A percentile compares a stretch with the other conserved stretches of the same genome.
These are phyloP conservation scores for Phocoena phocoena DNA, from an alignment of 2,113 vertebrate species.

Conservation along the genomic window DNA sequence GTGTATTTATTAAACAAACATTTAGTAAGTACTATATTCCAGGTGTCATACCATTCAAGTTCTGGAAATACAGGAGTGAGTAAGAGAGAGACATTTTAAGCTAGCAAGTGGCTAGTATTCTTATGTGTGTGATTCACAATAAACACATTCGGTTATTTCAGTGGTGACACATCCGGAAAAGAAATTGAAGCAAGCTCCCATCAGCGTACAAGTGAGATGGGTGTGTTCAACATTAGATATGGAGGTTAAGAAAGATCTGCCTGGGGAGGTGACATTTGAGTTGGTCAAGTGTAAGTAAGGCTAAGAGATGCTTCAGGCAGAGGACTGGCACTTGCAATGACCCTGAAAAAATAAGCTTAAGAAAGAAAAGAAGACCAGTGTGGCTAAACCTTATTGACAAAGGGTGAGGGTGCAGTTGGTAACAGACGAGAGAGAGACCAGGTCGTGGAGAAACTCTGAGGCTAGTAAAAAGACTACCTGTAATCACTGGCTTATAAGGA, in stretches of 20 bases:
- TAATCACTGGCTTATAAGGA: neutral
- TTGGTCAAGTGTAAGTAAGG: neutral
- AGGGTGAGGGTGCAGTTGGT: neutral
- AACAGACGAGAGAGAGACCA: neutral
- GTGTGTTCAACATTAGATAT: neutral
- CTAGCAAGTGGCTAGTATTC: neutral
- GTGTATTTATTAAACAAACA: neutral
- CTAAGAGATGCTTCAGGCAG: neutral
- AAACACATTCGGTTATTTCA: neutral
- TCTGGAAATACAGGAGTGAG: neutral
- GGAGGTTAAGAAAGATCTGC: neutral
- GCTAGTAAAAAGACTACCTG: neutral
- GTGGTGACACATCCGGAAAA: neutral
- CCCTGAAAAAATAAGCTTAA: neutral
- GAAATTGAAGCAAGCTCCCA: neutral
- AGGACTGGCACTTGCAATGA: neutral
- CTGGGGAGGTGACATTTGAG: neutral
- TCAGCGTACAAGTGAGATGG: neutral
- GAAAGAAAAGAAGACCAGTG: neutral
- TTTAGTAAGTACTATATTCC: neutral
- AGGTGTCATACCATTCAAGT: neutral
- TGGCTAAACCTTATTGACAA: neutral
- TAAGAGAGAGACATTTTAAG: neutral
- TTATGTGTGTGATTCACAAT: neutral
- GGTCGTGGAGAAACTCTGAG: neutral